Evolutionary conservation across 2,113 vertebrate species (phyloP).

Genomic region (Collichthys lucidus): DNA sequence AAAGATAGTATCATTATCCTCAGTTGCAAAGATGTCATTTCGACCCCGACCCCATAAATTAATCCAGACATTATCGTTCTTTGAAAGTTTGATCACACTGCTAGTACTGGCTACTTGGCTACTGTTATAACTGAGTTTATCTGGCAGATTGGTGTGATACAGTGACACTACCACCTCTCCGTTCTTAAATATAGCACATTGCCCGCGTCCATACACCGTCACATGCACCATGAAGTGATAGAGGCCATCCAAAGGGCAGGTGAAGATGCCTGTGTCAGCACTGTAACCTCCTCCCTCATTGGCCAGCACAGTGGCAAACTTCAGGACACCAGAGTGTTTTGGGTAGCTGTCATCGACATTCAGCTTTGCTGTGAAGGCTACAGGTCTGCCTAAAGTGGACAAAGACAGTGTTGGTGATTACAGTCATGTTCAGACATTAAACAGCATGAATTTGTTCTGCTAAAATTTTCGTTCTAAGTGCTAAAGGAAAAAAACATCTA

Average conservation of each 20-base stretch:
- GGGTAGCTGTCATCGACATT: slow-evolving; percentile 52
- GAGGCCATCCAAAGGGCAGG: slow-evolving; percentile 50
- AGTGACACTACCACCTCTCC: slow-evolving; percentile 69
- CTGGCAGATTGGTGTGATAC: slow-evolving; percentile 53
- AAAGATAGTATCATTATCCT: slow-evolving; percentile 69
- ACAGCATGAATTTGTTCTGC: background rate
- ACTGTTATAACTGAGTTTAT: slow-evolving; percentile 35
- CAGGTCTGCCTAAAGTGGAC: background rate
- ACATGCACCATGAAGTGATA: slow-evolving; percentile 56
- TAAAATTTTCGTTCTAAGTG: no score
- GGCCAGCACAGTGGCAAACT: slow-evolving; percentile 44
- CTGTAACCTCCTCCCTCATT: slow-evolving; percentile 61
- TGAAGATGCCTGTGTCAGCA: slow-evolving; percentile 42
- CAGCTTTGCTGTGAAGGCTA: slow-evolving; percentile 71
- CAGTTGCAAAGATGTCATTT: slow-evolving; percentile 59
- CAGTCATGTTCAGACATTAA: background rate
- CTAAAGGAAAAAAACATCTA: no score
- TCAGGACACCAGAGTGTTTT: slow-evolving; percentile 44
- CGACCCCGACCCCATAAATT: slow-evolving; percentile 39
- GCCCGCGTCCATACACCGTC: slow-evolving; percentile 51
- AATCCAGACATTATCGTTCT: slow-evolving; percentile 42
- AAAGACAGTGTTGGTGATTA: background rate
- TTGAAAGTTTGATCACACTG: slow-evolving; percentile 49
- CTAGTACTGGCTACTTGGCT: slow-evolving; percentile 65
- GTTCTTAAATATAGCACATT: slow-evolving; percentile 59